Conservation (phyloP, 2,888 invertebrate genomes). For the Abrostola tripartita region DNA sequence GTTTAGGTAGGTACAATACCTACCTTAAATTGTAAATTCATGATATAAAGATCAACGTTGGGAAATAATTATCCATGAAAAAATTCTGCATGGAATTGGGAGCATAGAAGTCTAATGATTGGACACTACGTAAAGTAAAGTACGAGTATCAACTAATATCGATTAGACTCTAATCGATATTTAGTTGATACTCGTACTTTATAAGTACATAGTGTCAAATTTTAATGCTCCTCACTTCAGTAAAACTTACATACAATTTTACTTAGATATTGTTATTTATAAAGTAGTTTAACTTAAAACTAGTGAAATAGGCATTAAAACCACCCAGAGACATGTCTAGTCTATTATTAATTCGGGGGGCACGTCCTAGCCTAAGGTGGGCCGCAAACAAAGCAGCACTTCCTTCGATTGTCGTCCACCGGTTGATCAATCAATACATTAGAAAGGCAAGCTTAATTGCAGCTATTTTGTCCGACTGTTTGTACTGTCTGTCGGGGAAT, state of each 20-base stretch:
- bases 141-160: too few species aligned
- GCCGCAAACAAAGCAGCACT: constrained; percentile 76
- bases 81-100: too few species aligned
- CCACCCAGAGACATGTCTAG: constrained; percentile 21
- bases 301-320: constrained; percentile 42
- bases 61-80: not conserved
- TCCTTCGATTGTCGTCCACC: constrained; percentile 81
- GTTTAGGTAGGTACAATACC: constrained; percentile 31
- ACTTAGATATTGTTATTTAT: not conserved
- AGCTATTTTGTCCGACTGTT: constrained; percentile 80
- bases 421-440: constrained; percentile 87
- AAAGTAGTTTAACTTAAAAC: not conserved
- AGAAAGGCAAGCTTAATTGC: constrained; percentile 84
- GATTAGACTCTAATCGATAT: too few species aligned
- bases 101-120: too few species aligned
- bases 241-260: too few species aligned
- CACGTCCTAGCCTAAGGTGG: constrained; percentile 79
- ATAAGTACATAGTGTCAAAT: too few species aligned
- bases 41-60: not conserved
- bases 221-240: too few species aligned
- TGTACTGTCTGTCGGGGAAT: constrained; percentile 74
- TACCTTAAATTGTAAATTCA: not conserved
- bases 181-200: too few species aligned
- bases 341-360: constrained; percentile 63
- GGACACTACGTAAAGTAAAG: too few species aligned